Percentiles rank a stretch among this genome's conserved stretches.
phyloP scores from a whole-genome alignment of 2,797 vertebrate species.

The Micromesistius poutassou region DNA sequence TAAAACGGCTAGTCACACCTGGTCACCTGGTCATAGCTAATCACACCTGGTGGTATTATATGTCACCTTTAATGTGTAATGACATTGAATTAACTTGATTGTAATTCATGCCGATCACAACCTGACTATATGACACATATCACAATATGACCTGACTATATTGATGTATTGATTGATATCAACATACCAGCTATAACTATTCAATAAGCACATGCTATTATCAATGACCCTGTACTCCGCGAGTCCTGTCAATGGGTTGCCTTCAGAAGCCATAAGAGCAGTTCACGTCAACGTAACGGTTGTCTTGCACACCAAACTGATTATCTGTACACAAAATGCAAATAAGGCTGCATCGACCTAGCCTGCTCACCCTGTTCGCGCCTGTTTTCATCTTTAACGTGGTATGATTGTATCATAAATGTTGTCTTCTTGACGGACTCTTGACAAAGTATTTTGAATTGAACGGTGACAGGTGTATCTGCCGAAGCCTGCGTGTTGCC shows the following conservation, averaged over 20 bases:
- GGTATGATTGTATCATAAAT: not conserved
- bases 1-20: no score
- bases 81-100: not conserved
- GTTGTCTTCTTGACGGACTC: not conserved
- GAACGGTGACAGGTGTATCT: constrained; percentile 79
- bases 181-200: not conserved
- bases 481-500: constrained; percentile 83
- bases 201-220: no score
- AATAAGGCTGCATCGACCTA: not conserved
- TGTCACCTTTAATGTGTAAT: no score
- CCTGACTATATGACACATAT: no score
- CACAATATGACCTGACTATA: no score
- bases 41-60: no score
- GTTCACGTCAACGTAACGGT: not conserved
- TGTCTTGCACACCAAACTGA: not conserved
- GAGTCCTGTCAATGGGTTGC: not conserved
- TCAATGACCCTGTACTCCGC: not conserved
- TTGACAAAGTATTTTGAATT: not conserved
- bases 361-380: not conserved
- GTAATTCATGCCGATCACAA: no score
- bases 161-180: not conserved
- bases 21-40: no score
- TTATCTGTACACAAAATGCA: not conserved
- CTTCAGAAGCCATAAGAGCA: not conserved
- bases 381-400: no score